phyloP scores from a whole-genome alignment of 2,797 vertebrate genomes.

The Diceros bicornis region DNA sequence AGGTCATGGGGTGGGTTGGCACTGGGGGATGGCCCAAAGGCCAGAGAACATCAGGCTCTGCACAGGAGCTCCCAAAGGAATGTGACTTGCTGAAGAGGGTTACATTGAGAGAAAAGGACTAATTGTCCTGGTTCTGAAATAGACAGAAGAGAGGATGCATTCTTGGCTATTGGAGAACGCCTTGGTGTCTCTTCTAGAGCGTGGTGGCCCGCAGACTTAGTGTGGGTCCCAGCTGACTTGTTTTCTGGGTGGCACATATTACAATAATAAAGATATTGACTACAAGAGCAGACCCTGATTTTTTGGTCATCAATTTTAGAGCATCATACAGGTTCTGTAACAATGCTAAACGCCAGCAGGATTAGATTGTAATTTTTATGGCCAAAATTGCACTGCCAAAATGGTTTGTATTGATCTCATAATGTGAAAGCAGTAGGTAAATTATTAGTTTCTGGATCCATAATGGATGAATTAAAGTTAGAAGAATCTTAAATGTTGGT shows the following conservation, averaged over 20 bases:
- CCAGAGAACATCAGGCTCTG: background rate
- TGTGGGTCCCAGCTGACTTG: background rate
- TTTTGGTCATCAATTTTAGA: background rate
- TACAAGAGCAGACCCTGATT: conserved; percentile 3
- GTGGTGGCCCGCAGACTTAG: background rate
- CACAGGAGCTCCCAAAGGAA: background rate
- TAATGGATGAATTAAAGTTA: conserved; percentile 28
- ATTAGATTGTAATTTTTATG: conserved; percentile 12
- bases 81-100: background rate
- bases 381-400: background rate
- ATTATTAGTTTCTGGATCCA: conserved; percentile 1
- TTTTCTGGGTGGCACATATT: background rate
- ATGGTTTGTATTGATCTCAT: conserved; percentile 6
- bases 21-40: background rate
- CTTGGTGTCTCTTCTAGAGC: background rate
- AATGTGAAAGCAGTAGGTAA: background rate
- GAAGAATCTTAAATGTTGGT: conserved; percentile 40
- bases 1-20: background rate
- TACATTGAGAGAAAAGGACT: background rate
- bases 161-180: background rate
- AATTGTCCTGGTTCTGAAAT: background rate
- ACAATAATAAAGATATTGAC: background rate
- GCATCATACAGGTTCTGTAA: background rate
- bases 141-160: background rate
- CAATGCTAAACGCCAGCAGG: background rate